Percentiles rank a stretch among this genome's conserved stretches.
Evolutionary conservation across 1,140 invertebrate genomes (phyloP).

Genomic region (Leptonema lineaticorne): DNA sequence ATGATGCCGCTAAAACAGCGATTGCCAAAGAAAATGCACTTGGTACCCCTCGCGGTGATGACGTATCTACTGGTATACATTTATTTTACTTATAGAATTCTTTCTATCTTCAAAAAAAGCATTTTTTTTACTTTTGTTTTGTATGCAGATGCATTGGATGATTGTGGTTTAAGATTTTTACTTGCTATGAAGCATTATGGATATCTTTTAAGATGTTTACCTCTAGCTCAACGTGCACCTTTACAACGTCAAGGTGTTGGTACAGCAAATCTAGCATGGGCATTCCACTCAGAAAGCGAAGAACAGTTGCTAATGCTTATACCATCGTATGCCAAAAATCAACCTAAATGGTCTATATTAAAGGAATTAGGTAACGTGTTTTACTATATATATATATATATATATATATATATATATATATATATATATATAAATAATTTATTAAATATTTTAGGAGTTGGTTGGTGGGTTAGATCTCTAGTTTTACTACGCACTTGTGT

Average conservation of each 20-base stretch:
- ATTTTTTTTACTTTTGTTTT: not conserved
- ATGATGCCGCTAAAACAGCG: conserved; percentile 71
- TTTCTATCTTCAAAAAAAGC: not conserved
- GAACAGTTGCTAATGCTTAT: conserved; percentile 91
- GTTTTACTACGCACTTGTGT: conserved; percentile 80
- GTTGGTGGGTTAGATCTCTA: conserved; percentile 95
- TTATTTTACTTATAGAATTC: not conserved
- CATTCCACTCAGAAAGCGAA: conserved; percentile 97
- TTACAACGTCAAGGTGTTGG: conserved; percentile 89
- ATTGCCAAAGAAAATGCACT: conserved; percentile 70
- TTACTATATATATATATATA: not conserved
- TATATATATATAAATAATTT: not conserved
- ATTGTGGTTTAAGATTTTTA: conserved; percentile 95
- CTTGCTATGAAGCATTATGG: conserved; percentile 97
- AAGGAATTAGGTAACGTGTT: conserved; percentile 70
- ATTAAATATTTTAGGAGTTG: conserved; percentile 64
- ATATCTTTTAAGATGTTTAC: conserved; percentile 89
- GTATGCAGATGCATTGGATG: conserved; percentile 91
- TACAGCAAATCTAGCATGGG: conserved; percentile 95
- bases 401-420: not conserved
- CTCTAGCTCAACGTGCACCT: conserved; percentile 80
- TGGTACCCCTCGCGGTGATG: conserved; percentile 64
- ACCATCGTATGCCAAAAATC: conserved; percentile 82
- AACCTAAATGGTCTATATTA: conserved; percentile 87
- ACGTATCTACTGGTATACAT: conserved; percentile 55